Base-by-base conservation (phyloP, 2,113 vertebrate species). In the Microcebus tavaratra region DNA sequence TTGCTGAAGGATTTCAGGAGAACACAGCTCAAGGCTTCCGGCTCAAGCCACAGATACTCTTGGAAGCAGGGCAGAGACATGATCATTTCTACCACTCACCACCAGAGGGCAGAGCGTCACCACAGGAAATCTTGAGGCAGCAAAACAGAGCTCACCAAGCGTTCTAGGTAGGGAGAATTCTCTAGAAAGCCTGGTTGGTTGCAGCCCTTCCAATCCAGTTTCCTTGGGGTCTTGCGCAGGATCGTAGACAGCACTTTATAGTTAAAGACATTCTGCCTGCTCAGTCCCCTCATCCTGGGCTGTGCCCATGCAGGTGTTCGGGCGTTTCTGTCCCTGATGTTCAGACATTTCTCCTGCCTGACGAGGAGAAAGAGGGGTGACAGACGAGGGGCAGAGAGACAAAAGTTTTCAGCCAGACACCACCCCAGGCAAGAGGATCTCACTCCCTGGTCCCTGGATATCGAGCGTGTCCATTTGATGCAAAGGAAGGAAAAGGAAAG, bases 51-150 rank as follows among this genome's bases (percentile, higher is more conserved):
- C 6, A 25, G 39, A 42, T 5, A 1, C 23, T 81, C 10, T 70
- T 45, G 55, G 18, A 55, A 50, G 34, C 21, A 27, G 18, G 57
- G 45, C 29, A 42, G 42, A 48, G 29, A 63, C 1, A 1, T 9
- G 25, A 42, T 45, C 9, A 92, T 61, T 92, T 96, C 88, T 45
- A 45, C 20, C 72, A 27, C 25, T 1, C 0, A 57, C 87, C 98
- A 90, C 86, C 45, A 97, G 98, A 95, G 97, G 89, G 93, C 97
- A 96, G 91, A 91, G 81, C 17, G 2, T 55, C 73, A 91, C 95
- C 87, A 45, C 31, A 36, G 23, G 5, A 93, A 87, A 55, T 29
- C 27, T 14, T 12, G 18, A 72, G 6, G 36, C n/a, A 4, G 45
- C 48, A 1, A 20, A 1, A 0, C 18, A 8, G 9, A 14, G 13